Conservation (phyloP, 2,113 vertebrate genomes). For the Amazona vittata region DNA sequence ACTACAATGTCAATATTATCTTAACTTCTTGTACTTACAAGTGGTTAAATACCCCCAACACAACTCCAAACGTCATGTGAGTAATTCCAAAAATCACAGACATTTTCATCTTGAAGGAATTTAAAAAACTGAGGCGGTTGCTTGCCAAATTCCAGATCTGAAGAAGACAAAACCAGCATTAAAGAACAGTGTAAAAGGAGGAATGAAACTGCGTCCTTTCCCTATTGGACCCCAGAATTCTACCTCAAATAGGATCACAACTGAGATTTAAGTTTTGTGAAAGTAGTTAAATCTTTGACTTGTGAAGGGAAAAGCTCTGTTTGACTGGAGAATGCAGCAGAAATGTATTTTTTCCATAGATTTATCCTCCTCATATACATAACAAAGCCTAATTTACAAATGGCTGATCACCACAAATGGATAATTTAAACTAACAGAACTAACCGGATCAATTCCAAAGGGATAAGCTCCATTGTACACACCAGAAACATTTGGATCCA, state of each 20-base stretch:
- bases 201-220: not conserved
- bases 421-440: slow-evolving; percentile 35
- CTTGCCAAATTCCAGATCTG: slow-evolving; percentile 95
- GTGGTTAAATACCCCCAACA: slow-evolving; percentile 92
- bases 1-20: not conserved
- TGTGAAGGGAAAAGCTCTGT: not conserved
- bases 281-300: not conserved
- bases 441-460: slow-evolving; percentile 94
- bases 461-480: slow-evolving; percentile 92
- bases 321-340: not conserved
- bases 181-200: not conserved
- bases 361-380: not conserved
- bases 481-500: slow-evolving; percentile 86
- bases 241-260: not conserved
- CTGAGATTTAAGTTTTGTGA: not conserved
- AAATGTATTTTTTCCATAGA: not conserved
- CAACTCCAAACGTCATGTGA: slow-evolving; percentile 94
- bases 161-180: not conserved
- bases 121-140: slow-evolving; percentile 94
- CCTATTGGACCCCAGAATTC: not conserved
- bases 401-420: not conserved
- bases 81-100: slow-evolving; percentile 92
- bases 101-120: slow-evolving; percentile 99
- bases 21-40: slow-evolving; percentile 80
- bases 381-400: not conserved